Base-by-base conservation (phyloP, 2,797 vertebrate species). In the Sus cebifrons region DNA sequence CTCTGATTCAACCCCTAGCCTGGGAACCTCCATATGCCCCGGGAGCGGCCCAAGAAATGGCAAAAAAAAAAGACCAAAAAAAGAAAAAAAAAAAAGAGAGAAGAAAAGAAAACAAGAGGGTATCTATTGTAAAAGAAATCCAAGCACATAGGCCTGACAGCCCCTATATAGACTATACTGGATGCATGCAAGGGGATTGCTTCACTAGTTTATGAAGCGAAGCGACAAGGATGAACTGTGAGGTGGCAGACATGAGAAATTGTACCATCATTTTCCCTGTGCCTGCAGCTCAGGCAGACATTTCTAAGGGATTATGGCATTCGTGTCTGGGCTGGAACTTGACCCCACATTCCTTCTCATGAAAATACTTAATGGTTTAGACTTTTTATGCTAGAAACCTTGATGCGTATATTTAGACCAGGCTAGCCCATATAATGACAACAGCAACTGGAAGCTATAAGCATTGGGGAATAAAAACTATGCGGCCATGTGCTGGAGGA, bases 281-380 rank as follows among this genome's bases (percentile, higher is more conserved):
- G 65, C 7, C 84, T 2, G 2, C 14, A 62, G 32, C 84, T 32
- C 40, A 2, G 3, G 89, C 17, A 68, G 67, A n/a, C 56, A 5
- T 77, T 36, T 23, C 60, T 52, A 70, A 49, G 44, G 87, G 60
- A 49, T 20, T 6, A 5, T n/a, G 70, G 27, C 29, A 32, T 5
- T 29, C 15, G 1, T 44, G 44, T 79, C 89, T 84, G 77, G 67
- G 64, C 36, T 71, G 75, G 64, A 56, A 87, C 13, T 52, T 89
- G 82, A 54, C 25, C 77, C 70, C 25, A n/a, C 2, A 17, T 58
- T 91, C 65, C 52, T 89, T 75, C 25, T 84, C 40, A 6, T 74
- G 15, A 84, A 79, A 87, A 87, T n/a, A 49, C 77, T 88, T 87
- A 73, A 49, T 73, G 56, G 36, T 86, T 85, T 92, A 44, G n/a